A percentile compares a stretch with the other conserved stretches of the same genome.
phyloP scores from a whole-genome alignment of 1,140 invertebrate species.

The Asobara japonica region DNA sequence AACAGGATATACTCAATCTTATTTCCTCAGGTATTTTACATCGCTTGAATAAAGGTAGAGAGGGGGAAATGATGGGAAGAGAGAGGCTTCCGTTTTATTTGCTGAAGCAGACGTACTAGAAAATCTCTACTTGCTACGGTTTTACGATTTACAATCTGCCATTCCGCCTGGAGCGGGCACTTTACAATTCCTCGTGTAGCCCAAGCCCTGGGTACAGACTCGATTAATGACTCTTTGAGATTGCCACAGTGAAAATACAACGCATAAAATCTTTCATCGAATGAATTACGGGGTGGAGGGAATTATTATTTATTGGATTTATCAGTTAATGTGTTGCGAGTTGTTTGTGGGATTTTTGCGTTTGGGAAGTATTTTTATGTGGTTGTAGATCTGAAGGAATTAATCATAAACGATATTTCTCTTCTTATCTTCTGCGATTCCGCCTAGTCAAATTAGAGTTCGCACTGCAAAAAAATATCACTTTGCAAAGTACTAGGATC shows the following conservation, averaged over 20 bases:
- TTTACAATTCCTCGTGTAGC: conserved; percentile 4
- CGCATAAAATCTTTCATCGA: not conserved
- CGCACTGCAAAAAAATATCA: too few relatives aligned
- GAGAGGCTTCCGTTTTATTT: conserved; percentile 14
- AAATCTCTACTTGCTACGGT: not conserved
- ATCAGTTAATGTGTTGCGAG: not conserved
- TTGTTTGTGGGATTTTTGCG: not conserved
- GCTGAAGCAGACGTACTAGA: not conserved
- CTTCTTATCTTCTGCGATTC: too few relatives aligned
- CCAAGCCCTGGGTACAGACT: not conserved
- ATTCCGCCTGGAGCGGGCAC: not conserved
- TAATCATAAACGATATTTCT: too few relatives aligned
- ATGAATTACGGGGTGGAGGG: not conserved
- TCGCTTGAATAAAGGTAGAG: not conserved
- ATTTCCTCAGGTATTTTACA: conserved; percentile 14
- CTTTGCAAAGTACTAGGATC: too few relatives aligned
- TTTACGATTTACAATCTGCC: conserved; percentile 17
- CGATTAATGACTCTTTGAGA: conserved; percentile 13
- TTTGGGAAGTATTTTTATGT: not conserved
- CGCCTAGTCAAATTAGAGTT: too few relatives aligned
- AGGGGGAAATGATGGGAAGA: not conserved
- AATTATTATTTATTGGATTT: conserved; percentile 5
- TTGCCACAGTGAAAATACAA: conserved; percentile 8
- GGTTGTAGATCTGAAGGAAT: too few relatives aligned
- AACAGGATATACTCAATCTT: conserved; percentile 5